Percentiles rank a stretch among this genome's conserved stretches.
Evolutionary conservation across 2,113 vertebrate species (phyloP).

Genomic region (Lampris megalopsis): DNA sequence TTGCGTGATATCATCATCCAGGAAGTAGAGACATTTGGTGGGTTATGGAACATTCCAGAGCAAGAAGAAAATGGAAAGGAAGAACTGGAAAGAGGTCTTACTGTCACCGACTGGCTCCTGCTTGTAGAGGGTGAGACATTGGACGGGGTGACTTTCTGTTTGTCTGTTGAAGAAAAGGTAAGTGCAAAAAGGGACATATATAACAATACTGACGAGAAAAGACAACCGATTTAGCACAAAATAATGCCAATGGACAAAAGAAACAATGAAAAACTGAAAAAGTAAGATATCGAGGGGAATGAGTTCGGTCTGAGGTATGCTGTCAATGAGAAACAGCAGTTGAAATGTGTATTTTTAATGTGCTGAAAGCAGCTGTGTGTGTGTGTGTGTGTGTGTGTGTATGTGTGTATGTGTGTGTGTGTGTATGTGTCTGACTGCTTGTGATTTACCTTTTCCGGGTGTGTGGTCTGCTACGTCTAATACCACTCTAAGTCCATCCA

Average conservation of each 20-base stretch:
- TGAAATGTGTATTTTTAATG: too few relatives aligned
- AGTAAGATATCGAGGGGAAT: too few relatives aligned
- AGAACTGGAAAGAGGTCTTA: conserved; percentile 78
- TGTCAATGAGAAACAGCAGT: too few relatives aligned
- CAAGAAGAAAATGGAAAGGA: conserved; percentile 22
- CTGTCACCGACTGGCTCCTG: conserved; percentile 87
- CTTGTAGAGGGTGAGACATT: conserved; percentile 79
- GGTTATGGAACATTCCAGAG: conserved; percentile 76
- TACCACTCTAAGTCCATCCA: conserved; percentile 95
- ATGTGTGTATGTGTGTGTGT: neutral
- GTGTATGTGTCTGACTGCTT: neutral
- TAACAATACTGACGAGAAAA: neutral
- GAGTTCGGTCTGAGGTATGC: too few relatives aligned
- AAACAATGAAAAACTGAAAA: too few relatives aligned
- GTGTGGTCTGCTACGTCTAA: conserved; percentile 87
- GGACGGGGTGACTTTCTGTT: conserved; percentile 81
- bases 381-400: conserved; percentile 5
- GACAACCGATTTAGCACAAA: neutral
- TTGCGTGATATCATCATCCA: conserved; percentile 72
- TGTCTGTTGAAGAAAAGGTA: conserved; percentile 82
- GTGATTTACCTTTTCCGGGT: conserved; percentile 85
- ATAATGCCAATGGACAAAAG: neutral
- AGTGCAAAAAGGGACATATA: conserved; percentile 11
- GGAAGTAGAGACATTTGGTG: conserved; percentile 67
- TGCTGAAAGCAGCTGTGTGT: neutral